phyloP scores from a whole-genome alignment of 2,113 vertebrate species.

The Apus apus region DNA sequence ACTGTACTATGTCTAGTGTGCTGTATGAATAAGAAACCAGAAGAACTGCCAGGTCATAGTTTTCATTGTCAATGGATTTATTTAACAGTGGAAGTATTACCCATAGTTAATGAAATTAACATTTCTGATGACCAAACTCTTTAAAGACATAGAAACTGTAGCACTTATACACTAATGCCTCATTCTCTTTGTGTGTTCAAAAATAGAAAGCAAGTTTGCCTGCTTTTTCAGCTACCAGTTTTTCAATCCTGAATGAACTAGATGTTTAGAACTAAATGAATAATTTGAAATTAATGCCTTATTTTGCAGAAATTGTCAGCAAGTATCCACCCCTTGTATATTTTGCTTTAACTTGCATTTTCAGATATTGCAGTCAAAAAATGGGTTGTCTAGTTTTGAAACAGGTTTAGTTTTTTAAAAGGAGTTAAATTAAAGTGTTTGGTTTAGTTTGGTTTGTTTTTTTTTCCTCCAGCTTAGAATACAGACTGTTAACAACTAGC shows the following conservation, averaged over 20 bases:
- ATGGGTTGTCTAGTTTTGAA: neutral
- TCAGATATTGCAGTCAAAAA: neutral
- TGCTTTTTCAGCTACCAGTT: neutral
- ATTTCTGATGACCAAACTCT: neutral
- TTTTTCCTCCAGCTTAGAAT: neutral
- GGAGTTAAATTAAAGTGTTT: neutral
- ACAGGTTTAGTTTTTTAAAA: neutral
- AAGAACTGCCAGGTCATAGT: neutral
- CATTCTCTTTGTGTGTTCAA: neutral
- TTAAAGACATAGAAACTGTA: neutral
- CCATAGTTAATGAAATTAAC: neutral
- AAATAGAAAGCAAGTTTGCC: neutral
- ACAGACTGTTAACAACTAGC: neutral
- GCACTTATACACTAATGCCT: neutral
- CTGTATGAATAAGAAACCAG: neutral
- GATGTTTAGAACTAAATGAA: neutral
- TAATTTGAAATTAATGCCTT: too few relatives aligned
- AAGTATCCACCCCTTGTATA: neutral
- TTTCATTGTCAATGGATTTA: neutral
- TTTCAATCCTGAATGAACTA: neutral
- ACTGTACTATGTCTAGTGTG: neutral
- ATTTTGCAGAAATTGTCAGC: neutral
- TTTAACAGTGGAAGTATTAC: neutral
- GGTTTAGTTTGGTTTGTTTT: neutral
- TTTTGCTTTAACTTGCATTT: conserved; percentile 17